Conservation (phyloP, 2,113 vertebrate genomes). For the Gobius niger region DNA sequence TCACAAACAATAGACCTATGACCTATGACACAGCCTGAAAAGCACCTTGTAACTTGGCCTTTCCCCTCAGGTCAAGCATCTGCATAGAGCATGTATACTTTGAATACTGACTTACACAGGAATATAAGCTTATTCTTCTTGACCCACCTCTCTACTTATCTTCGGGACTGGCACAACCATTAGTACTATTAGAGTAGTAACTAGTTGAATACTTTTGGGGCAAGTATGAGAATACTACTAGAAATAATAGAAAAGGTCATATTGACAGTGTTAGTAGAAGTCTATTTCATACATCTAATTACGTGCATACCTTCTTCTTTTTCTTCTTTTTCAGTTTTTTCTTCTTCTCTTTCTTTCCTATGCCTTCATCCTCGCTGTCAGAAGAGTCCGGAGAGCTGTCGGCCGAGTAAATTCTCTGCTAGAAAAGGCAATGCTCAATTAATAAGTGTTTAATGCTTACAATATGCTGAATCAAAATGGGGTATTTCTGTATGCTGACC, state of each 20-base stretch:
- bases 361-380: conserved; percentile 59
- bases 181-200: too few relatives aligned
- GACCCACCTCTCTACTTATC: too few relatives aligned
- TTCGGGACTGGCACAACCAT: too few relatives aligned
- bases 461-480: neutral
- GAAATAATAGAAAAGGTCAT: too few relatives aligned
- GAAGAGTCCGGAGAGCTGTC: conserved; percentile 54
- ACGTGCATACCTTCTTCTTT: conserved; percentile 61
- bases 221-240: too few relatives aligned
- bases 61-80: too few relatives aligned
- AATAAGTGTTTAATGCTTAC: neutral
- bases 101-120: too few relatives aligned
- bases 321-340: conserved; percentile 56
- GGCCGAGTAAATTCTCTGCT: conserved; percentile 27
- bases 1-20: too few relatives aligned
- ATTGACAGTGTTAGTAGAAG: neutral
- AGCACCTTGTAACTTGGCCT: neutral
- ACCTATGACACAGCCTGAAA: neutral
- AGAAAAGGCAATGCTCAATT: neutral
- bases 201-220: too few relatives aligned
- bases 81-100: too few relatives aligned
- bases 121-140: too few relatives aligned
- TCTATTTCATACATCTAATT: neutral
- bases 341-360: conserved; percentile 53
- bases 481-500: conserved; percentile 27